Evolutionary conservation across 2,888 invertebrate species (phyloP), one percentile per base, ranked within the genome.

Genomic region (Microctonus hyperodae): DNA sequence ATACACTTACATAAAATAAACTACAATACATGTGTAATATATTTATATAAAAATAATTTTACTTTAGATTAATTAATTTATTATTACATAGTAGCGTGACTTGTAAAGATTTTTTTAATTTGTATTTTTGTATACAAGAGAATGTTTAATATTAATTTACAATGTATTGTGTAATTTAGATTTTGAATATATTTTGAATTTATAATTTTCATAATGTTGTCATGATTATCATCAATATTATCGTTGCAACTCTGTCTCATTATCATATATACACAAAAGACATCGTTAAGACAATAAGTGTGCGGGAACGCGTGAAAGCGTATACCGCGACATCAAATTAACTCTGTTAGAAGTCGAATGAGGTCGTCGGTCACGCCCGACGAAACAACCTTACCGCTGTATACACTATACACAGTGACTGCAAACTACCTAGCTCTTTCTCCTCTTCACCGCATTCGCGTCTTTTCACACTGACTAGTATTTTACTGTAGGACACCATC

Each of bases 271-370:
- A n/a, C n/a, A n/a, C n/a, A n/a, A n/a, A n/a, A 53, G 60, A 22
- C 48, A 60, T 53, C 55, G 59, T 40, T 25, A 22, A 31, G 44
- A 20, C n/a, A 37, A n/a, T 13, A 37, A 37, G n/a, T 3, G 13
- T 16, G 25, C 16, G 35, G 25, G 25, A 53, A 13, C 53, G 53
- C 37, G 37, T 20, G 53, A 35, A 22, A 65, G 53, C 50, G 28
- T 44, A 33, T 64, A 58, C 56, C 62, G 48, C 40, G 58, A 67
- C 67, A 58, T 68, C n/a, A 60, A 69, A 69, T 72, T 72, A 69
- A 67, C 69, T 67, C 64, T 51, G 70, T 69, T 69, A 67, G 64
- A 66, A 69, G 69, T 68, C 67, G 60, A 65, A 69, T 69, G 60
- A 59, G 56, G 61, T 59, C 65, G 48, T 40, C 16, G 60, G 57